A percentile compares a stretch with the other conserved stretches of the same genome.
phyloP scores from a whole-genome alignment of 2,113 vertebrate species.

The Pao palembangensis region DNA sequence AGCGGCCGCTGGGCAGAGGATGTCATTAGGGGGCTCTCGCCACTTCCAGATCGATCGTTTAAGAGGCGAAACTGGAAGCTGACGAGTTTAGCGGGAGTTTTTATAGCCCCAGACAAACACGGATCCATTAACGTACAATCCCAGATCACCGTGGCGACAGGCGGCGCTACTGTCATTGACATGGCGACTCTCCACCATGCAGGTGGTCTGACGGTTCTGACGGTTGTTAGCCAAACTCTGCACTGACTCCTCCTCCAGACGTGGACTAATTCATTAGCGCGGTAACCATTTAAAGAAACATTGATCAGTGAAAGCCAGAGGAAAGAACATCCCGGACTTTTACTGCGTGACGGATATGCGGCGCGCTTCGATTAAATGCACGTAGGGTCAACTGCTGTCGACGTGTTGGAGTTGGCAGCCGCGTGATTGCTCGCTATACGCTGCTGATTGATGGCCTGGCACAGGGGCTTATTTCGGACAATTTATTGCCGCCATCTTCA shows the following conservation, averaged over 20 bases:
- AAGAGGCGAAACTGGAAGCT: no score
- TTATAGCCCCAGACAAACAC: no score
- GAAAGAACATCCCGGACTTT: neutral
- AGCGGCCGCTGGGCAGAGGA: no score
- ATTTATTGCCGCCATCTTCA: slow-evolving; percentile 38
- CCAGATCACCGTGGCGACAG: no score
- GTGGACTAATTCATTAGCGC: neutral
- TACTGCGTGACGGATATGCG: neutral
- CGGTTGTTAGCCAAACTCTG: no score
- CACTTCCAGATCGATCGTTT: no score
- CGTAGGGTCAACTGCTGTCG: slow-evolving; percentile 15
- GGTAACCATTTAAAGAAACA: neutral
- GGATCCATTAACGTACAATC: no score
- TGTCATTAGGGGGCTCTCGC: no score
- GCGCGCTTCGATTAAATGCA: slow-evolving; percentile 3
- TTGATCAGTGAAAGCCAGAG: neutral
- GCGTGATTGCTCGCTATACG: slow-evolving; percentile 16
- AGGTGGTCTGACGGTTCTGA: no score
- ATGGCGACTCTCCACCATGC: no score
- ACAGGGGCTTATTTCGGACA: slow-evolving; percentile 27
- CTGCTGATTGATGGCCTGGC: slow-evolving; percentile 28
- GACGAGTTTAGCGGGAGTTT: no score
- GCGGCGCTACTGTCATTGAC: no score
- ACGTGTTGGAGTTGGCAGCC: slow-evolving; percentile 27
- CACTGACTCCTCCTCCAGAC: neutral